Conservation (phyloP, 2,888 invertebrate genomes). For the Hylaea fasciaria region DNA sequence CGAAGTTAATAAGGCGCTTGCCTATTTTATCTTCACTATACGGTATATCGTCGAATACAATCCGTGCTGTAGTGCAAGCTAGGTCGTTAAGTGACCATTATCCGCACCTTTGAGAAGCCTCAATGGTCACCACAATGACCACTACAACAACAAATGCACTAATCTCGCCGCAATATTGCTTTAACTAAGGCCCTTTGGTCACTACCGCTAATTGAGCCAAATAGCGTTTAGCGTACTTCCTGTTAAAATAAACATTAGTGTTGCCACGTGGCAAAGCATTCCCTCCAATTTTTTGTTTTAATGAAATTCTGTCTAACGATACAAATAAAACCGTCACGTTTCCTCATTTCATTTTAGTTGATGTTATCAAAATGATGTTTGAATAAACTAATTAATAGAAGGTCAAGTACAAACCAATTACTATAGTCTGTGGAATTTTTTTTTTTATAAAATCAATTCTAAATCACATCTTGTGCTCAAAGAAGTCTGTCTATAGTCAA, state of each 20-base stretch:
- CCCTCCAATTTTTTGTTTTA: neutral
- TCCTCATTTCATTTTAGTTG: too few relatives aligned
- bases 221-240: slow-evolving; percentile 47
- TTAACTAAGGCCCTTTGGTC: slow-evolving; percentile 41
- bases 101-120: slow-evolving; percentile 22
- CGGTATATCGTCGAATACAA: neutral
- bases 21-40: neutral
- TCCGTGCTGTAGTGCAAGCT: too few relatives aligned
- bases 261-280: slow-evolving; percentile 8
- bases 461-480: too few relatives aligned
- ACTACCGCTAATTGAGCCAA: slow-evolving; percentile 40
- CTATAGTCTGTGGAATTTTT: too few relatives aligned
- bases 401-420: too few relatives aligned
- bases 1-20: too few relatives aligned
- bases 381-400: too few relatives aligned
- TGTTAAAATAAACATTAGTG: slow-evolving; percentile 28
- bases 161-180: slow-evolving; percentile 47
- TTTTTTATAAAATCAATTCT: too few relatives aligned
- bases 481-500: too few relatives aligned
- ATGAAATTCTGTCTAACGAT: too few relatives aligned
- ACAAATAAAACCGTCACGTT: neutral
- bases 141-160: slow-evolving; percentile 44
- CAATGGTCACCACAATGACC: slow-evolving; percentile 30
- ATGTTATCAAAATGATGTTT: too few relatives aligned
- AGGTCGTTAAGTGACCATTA: slow-evolving; percentile 1